Evolutionary conservation across 2,797 vertebrate genomes (phyloP).

Genomic region (Spinibarbus caldwelli): DNA sequence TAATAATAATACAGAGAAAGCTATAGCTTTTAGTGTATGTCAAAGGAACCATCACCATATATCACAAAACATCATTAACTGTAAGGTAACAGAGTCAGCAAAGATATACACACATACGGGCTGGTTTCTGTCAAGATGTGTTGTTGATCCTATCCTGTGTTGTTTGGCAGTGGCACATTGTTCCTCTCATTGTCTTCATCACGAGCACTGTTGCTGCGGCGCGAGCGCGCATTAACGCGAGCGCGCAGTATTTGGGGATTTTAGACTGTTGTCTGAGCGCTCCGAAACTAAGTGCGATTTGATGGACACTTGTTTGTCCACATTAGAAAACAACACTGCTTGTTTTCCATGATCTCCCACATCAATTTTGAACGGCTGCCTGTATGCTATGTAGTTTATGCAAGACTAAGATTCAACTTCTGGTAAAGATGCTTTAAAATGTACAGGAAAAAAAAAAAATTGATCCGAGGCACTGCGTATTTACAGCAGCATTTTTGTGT

Average conservation of each 20-base stretch:
- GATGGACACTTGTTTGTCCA: conserved; percentile 61
- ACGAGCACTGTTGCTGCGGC: conserved; percentile 15
- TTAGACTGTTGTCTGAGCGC: conserved; percentile 51
- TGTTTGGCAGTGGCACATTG: conserved; percentile 45
- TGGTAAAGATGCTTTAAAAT: conserved; percentile 19
- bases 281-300: conserved; percentile 55
- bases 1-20: conserved; percentile 36
- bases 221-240: neutral
- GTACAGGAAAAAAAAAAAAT: neutral
- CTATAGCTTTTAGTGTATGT: conserved; percentile 51
- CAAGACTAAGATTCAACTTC: neutral
- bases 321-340: conserved; percentile 54
- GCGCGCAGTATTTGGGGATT: conserved; percentile 30
- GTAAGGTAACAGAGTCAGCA: conserved; percentile 34
- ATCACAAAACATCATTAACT: conserved; percentile 43
- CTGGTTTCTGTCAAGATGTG: conserved; percentile 23
- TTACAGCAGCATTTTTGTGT: conserved; percentile 27
- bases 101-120: conserved; percentile 24
- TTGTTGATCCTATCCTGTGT: conserved; percentile 31
- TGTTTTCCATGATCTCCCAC: conserved; percentile 48
- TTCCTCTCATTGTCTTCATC: conserved; percentile 42
- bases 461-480: conserved; percentile 6
- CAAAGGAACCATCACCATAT: conserved; percentile 56
- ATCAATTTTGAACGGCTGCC: conserved; percentile 23
- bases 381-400: neutral